These are phyloP conservation scores for Callithrix jacchus DNA, from an alignment of 2,113 vertebrate genomes.

Conservation along the genomic window DNA sequence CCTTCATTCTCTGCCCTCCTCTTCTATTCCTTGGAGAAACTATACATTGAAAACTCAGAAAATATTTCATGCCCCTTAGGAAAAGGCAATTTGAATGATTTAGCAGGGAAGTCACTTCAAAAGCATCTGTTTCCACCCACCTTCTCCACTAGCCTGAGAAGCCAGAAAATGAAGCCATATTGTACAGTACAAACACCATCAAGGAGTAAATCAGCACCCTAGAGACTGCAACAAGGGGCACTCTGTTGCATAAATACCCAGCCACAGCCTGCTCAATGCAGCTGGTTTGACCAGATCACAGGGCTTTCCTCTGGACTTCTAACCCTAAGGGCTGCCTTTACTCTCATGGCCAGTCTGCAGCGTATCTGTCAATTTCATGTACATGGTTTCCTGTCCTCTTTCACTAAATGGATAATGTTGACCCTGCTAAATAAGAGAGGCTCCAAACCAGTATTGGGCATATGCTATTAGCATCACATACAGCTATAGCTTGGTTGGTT, in stretches of 20 bases:
- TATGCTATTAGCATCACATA: neutral
- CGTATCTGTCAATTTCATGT: neutral
- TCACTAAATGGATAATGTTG: neutral
- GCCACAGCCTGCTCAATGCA: slow-evolving; percentile 26
- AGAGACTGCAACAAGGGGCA: neutral
- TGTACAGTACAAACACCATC: slow-evolving; percentile 26
- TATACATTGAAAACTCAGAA: slow-evolving; percentile 42
- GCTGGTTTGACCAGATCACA: slow-evolving; percentile 5
- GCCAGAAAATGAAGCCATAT: slow-evolving; percentile 47
- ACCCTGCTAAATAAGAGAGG: neutral
- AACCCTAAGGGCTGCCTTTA: neutral
- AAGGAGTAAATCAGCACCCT: slow-evolving; percentile 45
- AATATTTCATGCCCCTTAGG: slow-evolving; percentile 46
- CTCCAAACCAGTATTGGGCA: neutral
- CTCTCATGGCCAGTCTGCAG: neutral
- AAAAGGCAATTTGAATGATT: slow-evolving; percentile 60
- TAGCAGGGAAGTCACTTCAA: slow-evolving; percentile 67
- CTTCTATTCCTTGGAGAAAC: slow-evolving; percentile 48
- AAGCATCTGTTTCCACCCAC: slow-evolving; percentile 56
- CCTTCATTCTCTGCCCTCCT: slow-evolving; percentile 5
- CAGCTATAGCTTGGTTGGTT: neutral
- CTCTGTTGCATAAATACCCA: neutral
- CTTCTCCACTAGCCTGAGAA: neutral
- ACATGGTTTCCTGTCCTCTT: slow-evolving; percentile 8
- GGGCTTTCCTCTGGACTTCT: slow-evolving; percentile 15